Conservation (phyloP, 2,797 vertebrate genomes). For the Nyctibius grandis region DNA sequence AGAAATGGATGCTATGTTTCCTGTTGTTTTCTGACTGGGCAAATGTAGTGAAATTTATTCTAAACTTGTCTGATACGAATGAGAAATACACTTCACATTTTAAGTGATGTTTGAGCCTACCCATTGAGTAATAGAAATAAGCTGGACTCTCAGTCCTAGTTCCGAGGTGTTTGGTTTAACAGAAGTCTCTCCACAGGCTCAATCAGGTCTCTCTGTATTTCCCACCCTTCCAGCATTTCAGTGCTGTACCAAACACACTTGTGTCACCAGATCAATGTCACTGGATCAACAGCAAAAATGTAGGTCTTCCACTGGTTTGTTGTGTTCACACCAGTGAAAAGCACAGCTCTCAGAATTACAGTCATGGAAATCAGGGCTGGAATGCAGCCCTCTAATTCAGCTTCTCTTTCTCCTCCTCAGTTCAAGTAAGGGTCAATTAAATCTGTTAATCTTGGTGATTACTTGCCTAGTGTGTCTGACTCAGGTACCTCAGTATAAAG, state of each 20-base stretch:
- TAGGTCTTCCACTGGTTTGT: background rate
- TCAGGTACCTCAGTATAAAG: background rate
- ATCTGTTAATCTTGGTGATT: background rate
- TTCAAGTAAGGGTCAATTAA: background rate
- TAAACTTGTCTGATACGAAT: background rate
- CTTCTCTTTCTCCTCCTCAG: background rate
- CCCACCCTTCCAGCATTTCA: background rate
- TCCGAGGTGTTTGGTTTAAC: background rate
- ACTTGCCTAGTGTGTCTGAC: background rate
- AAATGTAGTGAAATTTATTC: background rate
- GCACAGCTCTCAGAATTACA: background rate
- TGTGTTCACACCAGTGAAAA: background rate
- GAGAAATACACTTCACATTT: background rate
- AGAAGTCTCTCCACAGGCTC: background rate
- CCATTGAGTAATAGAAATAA: background rate
- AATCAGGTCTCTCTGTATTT: fast-evolving
- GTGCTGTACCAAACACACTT: background rate
- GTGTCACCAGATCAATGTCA: background rate
- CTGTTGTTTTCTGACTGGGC: background rate
- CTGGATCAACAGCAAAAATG: background rate
- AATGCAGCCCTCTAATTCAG: background rate
- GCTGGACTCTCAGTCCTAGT: background rate
- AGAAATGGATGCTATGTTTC: background rate
- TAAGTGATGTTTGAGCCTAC: background rate
- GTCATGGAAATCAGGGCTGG: background rate